Evolutionary conservation across 2,797 vertebrate genomes (phyloP).

Genomic region (Hylomyscus alleni): DNA sequence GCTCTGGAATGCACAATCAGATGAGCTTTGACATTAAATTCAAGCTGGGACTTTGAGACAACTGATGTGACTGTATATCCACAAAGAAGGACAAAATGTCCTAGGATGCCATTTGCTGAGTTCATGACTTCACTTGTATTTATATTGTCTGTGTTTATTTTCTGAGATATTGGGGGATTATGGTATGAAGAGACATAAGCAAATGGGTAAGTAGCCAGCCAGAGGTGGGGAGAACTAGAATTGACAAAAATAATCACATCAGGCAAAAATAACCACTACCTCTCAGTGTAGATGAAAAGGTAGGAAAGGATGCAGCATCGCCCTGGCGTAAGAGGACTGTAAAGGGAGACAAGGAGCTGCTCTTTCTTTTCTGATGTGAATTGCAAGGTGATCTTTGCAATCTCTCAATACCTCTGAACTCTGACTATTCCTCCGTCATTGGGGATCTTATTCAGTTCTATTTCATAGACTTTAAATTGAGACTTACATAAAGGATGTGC

Average conservation of each 20-base stretch:
- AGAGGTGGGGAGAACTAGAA: neutral
- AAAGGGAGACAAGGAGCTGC: neutral
- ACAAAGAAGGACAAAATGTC: neutral
- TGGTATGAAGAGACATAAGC: neutral
- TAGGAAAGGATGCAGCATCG: neutral
- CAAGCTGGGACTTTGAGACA: slow-evolving; percentile 7
- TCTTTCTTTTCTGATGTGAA: neutral
- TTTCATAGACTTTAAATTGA: neutral
- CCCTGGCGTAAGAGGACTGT: neutral
- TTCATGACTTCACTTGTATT: slow-evolving; percentile 10
- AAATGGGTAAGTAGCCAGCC: neutral
- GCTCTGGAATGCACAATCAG: neutral
- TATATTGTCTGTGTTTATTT: neutral
- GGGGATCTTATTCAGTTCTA: neutral
- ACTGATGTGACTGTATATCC: neutral
- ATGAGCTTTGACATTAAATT: neutral
- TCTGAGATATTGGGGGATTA: neutral
- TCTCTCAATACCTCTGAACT: neutral
- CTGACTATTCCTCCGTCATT: neutral
- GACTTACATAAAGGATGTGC: neutral
- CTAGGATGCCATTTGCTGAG: neutral
- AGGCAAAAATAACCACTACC: too few relatives aligned
- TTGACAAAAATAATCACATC: too few relatives aligned
- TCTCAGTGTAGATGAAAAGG: neutral
- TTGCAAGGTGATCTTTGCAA: neutral